Base-by-base conservation (phyloP, 2,797 vertebrate genomes). In the Erithacus rubecula region DNA sequence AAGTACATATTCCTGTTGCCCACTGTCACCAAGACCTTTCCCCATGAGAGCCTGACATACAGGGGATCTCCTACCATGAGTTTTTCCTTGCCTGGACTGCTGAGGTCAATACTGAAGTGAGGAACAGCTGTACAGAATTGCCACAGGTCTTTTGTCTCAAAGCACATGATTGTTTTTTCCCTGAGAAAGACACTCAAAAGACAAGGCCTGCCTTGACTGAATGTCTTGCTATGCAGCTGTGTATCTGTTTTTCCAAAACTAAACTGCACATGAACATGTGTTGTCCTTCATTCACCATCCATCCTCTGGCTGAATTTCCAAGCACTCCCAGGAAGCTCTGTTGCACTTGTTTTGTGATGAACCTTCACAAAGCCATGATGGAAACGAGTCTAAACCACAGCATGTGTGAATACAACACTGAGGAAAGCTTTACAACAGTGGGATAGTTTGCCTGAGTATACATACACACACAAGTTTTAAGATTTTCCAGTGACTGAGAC, bases 1-100 rank as follows among this genome's bases (percentile, higher is more conserved):
- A 23, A 32, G 97, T 87, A 9, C 41, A 89, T 14, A 98, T 97
- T 5, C 95, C 83, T 4, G 20, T 94, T 69, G 96, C 98, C 18
- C 11, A 44, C 23, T 99, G 99, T 90, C 92, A 83, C 34, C 96
- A 93, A 97, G 22, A n/a, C 29, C 56, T 49, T 75, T 49, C 24
- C 8, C 9, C 16, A 23, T 7, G 43, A 90, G 5, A 63, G 22
- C 21, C 23, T 62, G 37, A 80, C 43, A 44, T 72, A 26, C 24
- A 74, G 29, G 11, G 26, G 32, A 80, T 55, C 37, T 69, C 26
- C 23, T 9, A 36, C 34, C 29, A 3, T 1, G 27, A 83, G 6
- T 14, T 68, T 55, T 78, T 37, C 26, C 41, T 87, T 75, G 30
- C 37, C 55, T 62, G 51, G 55, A 80, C 46, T 70, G 19, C 17